Conservation (phyloP, 2,888 invertebrate species). For the Cephus sareptanus region DNA sequence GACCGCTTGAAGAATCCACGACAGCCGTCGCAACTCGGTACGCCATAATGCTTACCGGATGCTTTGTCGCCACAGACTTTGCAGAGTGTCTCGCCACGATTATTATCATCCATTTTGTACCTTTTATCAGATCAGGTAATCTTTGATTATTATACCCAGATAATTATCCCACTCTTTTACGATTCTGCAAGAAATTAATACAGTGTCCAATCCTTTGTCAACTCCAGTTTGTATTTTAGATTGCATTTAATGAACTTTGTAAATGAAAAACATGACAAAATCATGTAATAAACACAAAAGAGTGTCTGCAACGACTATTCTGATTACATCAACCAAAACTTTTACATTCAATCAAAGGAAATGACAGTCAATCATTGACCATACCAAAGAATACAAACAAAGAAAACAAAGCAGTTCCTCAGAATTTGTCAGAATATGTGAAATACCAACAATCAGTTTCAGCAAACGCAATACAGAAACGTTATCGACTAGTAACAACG, state of each 20-base stretch:
- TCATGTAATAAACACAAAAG: background rate
- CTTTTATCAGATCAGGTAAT: background rate
- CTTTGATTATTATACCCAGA: background rate
- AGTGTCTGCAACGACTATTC: background rate
- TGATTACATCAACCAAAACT: background rate
- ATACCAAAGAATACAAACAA: background rate
- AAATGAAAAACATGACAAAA: background rate
- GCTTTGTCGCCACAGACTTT: slow-evolving; percentile 91
- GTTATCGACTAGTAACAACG: background rate
- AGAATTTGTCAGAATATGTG: background rate
- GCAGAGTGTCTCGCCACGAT: slow-evolving; percentile 72
- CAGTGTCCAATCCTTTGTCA: background rate
- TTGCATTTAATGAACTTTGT: background rate
- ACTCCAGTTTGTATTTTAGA: background rate
- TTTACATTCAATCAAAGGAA: background rate
- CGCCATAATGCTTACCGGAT: slow-evolving; percentile 90
- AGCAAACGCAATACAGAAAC: background rate
- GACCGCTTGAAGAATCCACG: slow-evolving; percentile 95
- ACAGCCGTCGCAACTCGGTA: slow-evolving; percentile 89
- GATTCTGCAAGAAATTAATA: background rate
- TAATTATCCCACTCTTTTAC: background rate
- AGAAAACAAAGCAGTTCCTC: background rate
- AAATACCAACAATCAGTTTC: background rate
- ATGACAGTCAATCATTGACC: background rate
- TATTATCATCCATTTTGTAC: slow-evolving; percentile 61